Evolutionary conservation across 1,140 invertebrate species (phyloP).

Genomic region (Sitobion miscanthi): DNA sequence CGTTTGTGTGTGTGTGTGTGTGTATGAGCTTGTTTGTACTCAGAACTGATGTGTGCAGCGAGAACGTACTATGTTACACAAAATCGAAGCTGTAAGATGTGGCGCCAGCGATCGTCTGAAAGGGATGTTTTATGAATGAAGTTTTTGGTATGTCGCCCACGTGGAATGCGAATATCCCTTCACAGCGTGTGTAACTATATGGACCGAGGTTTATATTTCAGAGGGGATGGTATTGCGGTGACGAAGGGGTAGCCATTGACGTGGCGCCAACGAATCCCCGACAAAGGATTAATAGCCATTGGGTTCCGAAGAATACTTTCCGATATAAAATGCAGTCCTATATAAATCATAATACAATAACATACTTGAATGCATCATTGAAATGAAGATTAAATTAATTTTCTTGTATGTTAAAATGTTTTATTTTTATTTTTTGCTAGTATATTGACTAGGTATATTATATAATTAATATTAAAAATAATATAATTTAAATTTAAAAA

Average conservation of each 20-base stretch:
- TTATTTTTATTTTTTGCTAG: background rate
- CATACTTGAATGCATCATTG: constrained; percentile 37
- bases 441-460: background rate
- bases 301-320: constrained; percentile 47
- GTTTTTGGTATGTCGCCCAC: constrained; percentile 56
- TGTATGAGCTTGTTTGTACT: background rate
- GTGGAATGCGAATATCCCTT: constrained; percentile 54
- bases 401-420: background rate
- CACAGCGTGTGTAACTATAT: constrained; percentile 47
- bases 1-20: background rate
- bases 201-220: constrained; percentile 34
- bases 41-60: background rate
- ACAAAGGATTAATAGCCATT: constrained; percentile 55
- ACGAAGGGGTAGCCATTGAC: constrained; percentile 25
- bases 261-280: constrained; percentile 50
- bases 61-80: constrained; percentile 39
- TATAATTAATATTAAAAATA: background rate
- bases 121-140: constrained; percentile 57
- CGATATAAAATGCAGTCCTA: constrained; percentile 37
- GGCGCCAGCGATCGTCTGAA: constrained; percentile 52
- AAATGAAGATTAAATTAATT: background rate
- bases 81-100: constrained; percentile 52
- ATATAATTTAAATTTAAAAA: background rate
- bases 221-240: background rate
- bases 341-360: constrained; percentile 49